Base-by-base conservation (phyloP, 30 jellyfish, hydroid and myxozoan genomes). In the Aurelia aurita region DNA sequence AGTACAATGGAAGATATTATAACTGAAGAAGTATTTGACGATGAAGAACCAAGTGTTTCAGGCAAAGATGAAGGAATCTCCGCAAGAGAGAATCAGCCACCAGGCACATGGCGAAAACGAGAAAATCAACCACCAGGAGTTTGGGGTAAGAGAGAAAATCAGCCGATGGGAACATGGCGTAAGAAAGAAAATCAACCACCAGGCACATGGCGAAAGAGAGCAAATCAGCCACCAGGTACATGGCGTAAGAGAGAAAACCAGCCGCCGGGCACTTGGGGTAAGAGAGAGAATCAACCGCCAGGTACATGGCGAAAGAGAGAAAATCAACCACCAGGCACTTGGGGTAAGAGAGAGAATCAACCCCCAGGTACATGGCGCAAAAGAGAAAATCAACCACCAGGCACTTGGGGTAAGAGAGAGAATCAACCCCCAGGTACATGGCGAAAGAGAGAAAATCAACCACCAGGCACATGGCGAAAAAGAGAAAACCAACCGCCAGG, bases 101-200 rank as follows among this genome's bases (percentile, higher is more conserved):
- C 90, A 0, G 90, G 90, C 29, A 43, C 68, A 15, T 80, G 90
- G 90, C 29, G 79, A 0, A 80, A 64, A 29, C 31, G 70, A 39
- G 84, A 80, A 12, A 75, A 26, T 76, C 90, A 80, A 32, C 90
- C 90, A 0, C 90, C 90, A 64, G 90, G 90, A n/a, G 32, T 61
- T 4, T 80, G 90, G 90, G 39, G 79, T 26, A 64, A 47, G 22
- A 21, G 90, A 26, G 74, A 80, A 29, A 31, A 31, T 44, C 90
- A 80, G 22, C 89, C 88, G 13, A 79, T 79, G 10, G 88, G 88
- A 32, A 43, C 60, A 18, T 76, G 88, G 88, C n/a, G 78, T 1
- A 55, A 58, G 19, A 58, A 35, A 58, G 78, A 31, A 3, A 69
- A 69, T 31, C 88, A 76, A 57, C 88, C 88, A 1, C 88, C 88